Percentiles rank a stretch among this genome's conserved stretches.
Evolutionary conservation across 2,888 invertebrate species (phyloP).

Genomic region (Drosophila maculinotata): DNA sequence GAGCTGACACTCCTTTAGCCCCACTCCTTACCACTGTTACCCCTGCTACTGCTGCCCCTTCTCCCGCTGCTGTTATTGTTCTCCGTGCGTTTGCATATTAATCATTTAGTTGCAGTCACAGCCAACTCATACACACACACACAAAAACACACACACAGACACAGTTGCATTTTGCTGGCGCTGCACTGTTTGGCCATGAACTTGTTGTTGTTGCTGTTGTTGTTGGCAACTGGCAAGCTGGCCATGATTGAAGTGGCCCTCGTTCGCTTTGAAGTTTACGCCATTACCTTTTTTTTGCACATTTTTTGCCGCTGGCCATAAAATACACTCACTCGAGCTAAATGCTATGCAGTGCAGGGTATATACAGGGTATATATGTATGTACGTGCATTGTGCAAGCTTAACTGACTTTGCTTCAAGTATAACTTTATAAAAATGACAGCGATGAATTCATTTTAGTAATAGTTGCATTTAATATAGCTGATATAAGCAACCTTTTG

Average conservation of each 20-base stretch:
- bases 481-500: no score
- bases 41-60: neutral
- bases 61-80: conserved; percentile 1
- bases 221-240: conserved; percentile 37
- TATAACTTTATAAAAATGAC: no score
- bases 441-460: no score
- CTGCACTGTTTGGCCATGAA: conserved; percentile 56
- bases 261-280: conserved; percentile 13
- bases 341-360: neutral
- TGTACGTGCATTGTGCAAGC: no score
- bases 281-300: conserved; percentile 13
- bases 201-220: no score
- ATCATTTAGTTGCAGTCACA: conserved; percentile 47
- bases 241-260: conserved; percentile 47
- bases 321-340: conserved; percentile 4
- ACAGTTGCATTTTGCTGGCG: conserved; percentile 1
- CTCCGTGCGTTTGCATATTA: conserved; percentile 42
- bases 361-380: conserved; percentile 13
- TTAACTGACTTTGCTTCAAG: no score
- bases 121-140: conserved; percentile 9
- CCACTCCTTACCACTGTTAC: neutral
- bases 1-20: no score
- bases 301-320: conserved; percentile 3
- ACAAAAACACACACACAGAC: neutral
- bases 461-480: no score